A percentile compares a stretch with the other conserved stretches of the same genome.
These are phyloP conservation scores for Tetramorium alpestre DNA, from an alignment of 1,140 invertebrate genomes.

Conservation along the genomic window DNA sequence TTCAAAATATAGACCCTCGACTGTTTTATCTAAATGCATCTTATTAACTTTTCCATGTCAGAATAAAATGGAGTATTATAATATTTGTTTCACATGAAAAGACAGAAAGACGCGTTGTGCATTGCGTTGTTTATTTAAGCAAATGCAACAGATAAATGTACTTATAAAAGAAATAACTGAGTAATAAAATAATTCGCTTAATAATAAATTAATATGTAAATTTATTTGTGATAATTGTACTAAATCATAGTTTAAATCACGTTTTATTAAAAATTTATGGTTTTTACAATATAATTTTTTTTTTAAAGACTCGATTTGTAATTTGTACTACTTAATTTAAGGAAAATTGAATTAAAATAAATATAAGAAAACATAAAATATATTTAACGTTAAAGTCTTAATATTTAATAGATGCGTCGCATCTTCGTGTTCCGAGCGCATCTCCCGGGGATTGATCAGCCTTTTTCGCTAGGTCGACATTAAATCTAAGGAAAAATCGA, in stretches of 20 bases:
- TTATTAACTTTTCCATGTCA: conserved; percentile 11
- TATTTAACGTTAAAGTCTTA: neutral
- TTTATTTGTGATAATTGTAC: neutral
- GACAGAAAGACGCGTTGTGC: neutral
- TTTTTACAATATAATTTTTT: neutral
- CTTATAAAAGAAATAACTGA: neutral
- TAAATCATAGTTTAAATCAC: neutral
- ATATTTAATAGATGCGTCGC: neutral
- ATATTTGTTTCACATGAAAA: neutral
- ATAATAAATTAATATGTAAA: neutral
- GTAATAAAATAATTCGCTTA: neutral
- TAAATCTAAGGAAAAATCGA: conserved; percentile 34
- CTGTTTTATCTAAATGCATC: conserved; percentile 22
- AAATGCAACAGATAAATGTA: neutral
- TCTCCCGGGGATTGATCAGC: neutral
- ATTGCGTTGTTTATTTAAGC: neutral
- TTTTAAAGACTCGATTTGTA: neutral
- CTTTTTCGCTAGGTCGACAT: conserved; percentile 1
- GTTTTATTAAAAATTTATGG: neutral
- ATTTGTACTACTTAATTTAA: neutral
- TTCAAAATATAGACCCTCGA: conserved; percentile 47
- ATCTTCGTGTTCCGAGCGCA: neutral
- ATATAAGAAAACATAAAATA: neutral
- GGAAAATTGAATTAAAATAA: neutral
- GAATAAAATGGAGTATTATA: neutral